Evolutionary conservation across 1,140 invertebrate species (phyloP).

Genomic region (Stenopsyche tienmushanensis): DNA sequence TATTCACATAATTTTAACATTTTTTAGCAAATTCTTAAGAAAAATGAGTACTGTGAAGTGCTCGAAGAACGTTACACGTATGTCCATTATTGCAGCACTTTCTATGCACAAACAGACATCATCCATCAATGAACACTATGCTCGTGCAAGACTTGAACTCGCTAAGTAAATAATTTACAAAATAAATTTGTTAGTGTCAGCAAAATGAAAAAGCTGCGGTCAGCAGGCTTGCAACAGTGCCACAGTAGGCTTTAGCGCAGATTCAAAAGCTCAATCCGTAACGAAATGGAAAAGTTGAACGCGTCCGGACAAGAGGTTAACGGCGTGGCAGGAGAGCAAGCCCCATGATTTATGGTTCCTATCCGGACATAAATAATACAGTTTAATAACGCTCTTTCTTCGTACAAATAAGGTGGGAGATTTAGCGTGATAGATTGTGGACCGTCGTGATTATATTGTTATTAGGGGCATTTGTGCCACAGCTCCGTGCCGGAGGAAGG

Average conservation of each 20-base stretch:
- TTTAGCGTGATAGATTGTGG: conserved; percentile 38
- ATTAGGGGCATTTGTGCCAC: conserved; percentile 17
- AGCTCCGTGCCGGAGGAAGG: neutral
- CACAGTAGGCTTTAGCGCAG: neutral
- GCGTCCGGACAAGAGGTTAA: neutral
- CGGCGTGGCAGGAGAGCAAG: no score
- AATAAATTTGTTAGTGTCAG: neutral
- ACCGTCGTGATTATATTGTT: conserved; percentile 25
- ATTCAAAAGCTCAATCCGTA: neutral
- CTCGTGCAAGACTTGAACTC: no score
- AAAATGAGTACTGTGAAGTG: no score
- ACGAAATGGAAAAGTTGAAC: neutral
- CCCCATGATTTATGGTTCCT: conserved; percentile 32
- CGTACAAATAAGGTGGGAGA: conserved; percentile 41
- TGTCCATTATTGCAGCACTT: no score
- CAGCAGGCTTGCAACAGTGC: neutral
- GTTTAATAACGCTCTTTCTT: conserved; percentile 40
- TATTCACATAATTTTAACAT: no score
- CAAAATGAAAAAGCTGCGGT: neutral
- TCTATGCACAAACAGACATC: no score
- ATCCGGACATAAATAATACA: conserved; percentile 37
- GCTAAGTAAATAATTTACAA: neutral
- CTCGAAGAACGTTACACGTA: no score
- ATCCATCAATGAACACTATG: no score
- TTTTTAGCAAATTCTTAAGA: no score